Conservation (phyloP, 2,113 vertebrate species). For the Numida meleagris region DNA sequence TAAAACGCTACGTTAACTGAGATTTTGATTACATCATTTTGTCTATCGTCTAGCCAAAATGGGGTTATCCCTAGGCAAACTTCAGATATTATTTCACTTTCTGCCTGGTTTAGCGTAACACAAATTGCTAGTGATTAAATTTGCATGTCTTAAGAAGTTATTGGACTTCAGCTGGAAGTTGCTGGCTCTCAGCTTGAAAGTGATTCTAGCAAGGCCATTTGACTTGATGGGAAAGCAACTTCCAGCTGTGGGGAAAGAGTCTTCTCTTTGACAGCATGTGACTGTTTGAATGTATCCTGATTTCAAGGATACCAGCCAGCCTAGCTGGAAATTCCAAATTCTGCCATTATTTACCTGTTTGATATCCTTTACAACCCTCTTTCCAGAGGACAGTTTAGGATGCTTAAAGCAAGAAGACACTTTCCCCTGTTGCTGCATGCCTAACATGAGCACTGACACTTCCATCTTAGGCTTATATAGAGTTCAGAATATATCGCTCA, state of each 20-base stretch:
- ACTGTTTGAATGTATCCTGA: background rate
- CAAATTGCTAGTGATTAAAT: constrained; percentile 63
- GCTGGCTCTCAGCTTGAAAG: constrained; percentile 56
- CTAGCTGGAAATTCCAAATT: background rate
- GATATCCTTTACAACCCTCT: background rate
- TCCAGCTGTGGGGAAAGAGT: constrained; percentile 41
- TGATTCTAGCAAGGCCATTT: constrained; percentile 52
- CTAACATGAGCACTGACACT: background rate
- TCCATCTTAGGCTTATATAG: background rate
- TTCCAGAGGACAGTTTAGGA: background rate
- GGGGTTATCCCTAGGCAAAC: constrained; percentile 60
- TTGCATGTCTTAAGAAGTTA: constrained; percentile 62
- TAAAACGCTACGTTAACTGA: constrained; percentile 52
- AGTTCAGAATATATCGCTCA: background rate
- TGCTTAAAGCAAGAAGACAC: background rate
- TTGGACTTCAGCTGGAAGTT: constrained; percentile 64
- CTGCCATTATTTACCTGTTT: background rate
- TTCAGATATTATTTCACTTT: constrained; percentile 50
- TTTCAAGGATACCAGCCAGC: background rate
- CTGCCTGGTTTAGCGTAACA: constrained; percentile 64
- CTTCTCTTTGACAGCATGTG: background rate
- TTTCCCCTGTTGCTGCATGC: constrained; percentile 14
- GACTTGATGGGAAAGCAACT: background rate
- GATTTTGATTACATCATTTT: constrained; percentile 60
- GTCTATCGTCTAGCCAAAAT: constrained; percentile 19